phyloP scores from a whole-genome alignment of 2,888 invertebrate genomes.

The Tetranychus truncatus region DNA sequence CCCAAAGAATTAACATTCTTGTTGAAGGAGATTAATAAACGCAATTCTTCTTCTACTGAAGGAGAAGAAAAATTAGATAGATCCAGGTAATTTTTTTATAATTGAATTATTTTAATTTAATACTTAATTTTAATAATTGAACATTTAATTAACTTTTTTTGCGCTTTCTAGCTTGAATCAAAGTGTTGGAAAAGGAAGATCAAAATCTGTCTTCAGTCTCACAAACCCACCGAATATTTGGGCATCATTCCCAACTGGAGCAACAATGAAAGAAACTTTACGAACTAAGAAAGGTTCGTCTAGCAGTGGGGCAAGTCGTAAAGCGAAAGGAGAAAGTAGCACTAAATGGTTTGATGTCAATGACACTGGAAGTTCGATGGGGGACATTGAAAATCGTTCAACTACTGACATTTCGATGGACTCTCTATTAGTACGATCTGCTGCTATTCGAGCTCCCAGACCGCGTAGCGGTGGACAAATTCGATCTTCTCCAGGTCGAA shows the following conservation, averaged over 20 bases:
- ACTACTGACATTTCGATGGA: neutral
- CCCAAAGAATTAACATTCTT: constrained; percentile 24
- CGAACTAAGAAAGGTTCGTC: neutral
- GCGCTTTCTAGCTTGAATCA: neutral
- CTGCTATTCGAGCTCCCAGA: neutral
- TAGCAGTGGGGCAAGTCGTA: neutral
- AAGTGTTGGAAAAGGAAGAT: constrained; percentile 9
- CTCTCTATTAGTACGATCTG: neutral
- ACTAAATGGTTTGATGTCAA: constrained; percentile 7
- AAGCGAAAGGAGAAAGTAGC: constrained; percentile 1
- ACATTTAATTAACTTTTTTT: neutral
- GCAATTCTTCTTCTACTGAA: neutral
- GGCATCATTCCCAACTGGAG: neutral
- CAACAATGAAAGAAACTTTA: neutral
- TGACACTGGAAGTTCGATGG: neutral
- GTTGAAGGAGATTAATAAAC: neutral
- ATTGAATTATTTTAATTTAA: neutral
- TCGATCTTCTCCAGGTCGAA: neutral
- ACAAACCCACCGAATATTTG: neutral
- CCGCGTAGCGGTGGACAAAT: neutral
- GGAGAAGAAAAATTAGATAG: neutral
- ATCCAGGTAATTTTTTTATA: neutral
- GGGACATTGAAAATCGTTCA: neutral
- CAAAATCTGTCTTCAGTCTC: neutral
- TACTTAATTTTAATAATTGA: neutral